Conservation (phyloP, 2,113 vertebrate genomes). For the Syngnathus typhle region DNA sequence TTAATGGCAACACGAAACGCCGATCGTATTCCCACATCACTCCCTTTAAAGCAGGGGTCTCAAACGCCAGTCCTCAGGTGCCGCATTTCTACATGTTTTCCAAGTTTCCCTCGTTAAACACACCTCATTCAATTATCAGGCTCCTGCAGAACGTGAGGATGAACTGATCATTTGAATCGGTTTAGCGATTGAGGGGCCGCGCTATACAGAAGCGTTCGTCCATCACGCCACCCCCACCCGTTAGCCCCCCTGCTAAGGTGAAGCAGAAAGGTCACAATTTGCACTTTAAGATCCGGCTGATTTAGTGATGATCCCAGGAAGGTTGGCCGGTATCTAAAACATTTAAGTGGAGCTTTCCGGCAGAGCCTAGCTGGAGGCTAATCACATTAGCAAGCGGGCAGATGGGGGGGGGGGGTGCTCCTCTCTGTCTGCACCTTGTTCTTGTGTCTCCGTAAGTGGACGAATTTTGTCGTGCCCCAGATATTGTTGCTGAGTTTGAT, state of each 20-base stretch:
- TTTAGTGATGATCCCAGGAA: conserved; percentile 46
- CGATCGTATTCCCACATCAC: conserved; percentile 36
- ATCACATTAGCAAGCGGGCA: conserved; percentile 56
- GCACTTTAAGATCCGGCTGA: conserved; percentile 35
- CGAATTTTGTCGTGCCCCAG: conserved; percentile 2
- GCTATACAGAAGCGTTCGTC: conserved; percentile 40
- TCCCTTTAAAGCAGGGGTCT: conserved; percentile 51
- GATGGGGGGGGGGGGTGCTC: conserved; percentile 55
- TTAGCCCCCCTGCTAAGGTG: conserved; percentile 24
- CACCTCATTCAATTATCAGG: no score
- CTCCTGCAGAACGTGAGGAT: no score
- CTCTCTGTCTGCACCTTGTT: conserved; percentile 40
- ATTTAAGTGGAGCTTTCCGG: conserved; percentile 48
- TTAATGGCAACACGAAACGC: conserved; percentile 37
- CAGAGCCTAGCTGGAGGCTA: conserved; percentile 44
- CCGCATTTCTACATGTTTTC: no score
- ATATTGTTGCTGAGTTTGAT: neutral
- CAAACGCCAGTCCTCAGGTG: no score
- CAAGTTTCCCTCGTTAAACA: no score
- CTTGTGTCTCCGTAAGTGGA: conserved; percentile 13
- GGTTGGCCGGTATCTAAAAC: conserved; percentile 51
- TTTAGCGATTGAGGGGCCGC: conserved; percentile 32
- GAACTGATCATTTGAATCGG: no score
- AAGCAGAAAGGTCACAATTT: conserved; percentile 44
- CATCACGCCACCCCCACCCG: conserved; percentile 49